phyloP scores from a whole-genome alignment of 2,113 vertebrate genomes.

The Dromas ardeola region DNA sequence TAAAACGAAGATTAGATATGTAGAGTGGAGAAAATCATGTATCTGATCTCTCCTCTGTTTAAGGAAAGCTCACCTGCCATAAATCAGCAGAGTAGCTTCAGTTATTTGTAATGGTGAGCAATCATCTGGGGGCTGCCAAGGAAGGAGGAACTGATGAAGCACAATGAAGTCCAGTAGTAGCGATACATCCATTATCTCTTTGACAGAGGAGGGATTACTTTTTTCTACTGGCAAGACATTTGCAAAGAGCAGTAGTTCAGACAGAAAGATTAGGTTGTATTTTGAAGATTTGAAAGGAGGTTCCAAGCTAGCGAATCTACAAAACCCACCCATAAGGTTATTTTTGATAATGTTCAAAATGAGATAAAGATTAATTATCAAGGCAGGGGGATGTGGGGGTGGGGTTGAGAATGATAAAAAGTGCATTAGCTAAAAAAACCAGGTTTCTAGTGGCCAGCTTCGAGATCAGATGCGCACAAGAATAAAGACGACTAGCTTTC shows the following conservation, averaged over 20 bases:
- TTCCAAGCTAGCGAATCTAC: neutral
- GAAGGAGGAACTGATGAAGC: neutral
- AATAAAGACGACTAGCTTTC: neutral
- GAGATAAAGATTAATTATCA: neutral
- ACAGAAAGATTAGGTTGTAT: neutral
- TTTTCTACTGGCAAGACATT: neutral
- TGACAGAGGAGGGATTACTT: neutral
- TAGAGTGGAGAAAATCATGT: neutral
- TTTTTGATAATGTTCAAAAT: neutral
- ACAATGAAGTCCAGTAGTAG: neutral
- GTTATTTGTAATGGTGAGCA: neutral
- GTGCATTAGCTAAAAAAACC: neutral
- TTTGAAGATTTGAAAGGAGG: neutral
- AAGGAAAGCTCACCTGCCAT: neutral
- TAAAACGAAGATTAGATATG: neutral
- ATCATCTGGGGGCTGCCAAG: neutral
- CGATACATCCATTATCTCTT: neutral
- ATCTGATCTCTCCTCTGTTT: neutral
- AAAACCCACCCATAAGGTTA: neutral
- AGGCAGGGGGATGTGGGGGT: accelerated
- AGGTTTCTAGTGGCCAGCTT: neutral
- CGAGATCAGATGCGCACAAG: neutral
- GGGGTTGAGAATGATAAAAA: neutral
- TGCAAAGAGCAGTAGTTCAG: neutral
- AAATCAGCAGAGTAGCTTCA: neutral